phyloP scores from a whole-genome alignment of 2,113 vertebrate genomes.

The Galeopterus variegatus region DNA sequence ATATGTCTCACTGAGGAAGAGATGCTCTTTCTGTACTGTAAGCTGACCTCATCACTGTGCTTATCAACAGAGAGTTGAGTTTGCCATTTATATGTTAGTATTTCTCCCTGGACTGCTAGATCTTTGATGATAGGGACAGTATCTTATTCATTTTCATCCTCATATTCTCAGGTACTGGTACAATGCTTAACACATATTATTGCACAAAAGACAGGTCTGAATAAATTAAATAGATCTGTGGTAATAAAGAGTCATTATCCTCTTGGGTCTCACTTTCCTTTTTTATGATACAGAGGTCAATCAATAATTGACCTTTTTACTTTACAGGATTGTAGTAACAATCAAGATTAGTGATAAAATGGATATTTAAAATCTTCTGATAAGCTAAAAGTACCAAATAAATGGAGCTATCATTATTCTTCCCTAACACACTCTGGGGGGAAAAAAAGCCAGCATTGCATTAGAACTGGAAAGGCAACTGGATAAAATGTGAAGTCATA shows the following conservation, averaged over 20 bases:
- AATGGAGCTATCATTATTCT: background rate
- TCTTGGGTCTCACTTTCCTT: background rate
- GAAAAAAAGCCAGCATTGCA: background rate
- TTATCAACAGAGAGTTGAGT: background rate
- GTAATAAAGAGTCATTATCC: background rate
- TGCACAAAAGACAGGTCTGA: background rate
- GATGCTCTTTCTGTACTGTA: background rate
- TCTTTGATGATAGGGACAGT: background rate
- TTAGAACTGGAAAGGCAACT: conserved; percentile 5
- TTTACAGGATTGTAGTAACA: background rate
- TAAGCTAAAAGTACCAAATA: background rate
- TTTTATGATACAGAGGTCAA: background rate
- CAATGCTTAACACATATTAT: background rate
- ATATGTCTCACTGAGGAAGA: background rate
- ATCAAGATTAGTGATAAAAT: background rate
- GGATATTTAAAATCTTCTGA: background rate
- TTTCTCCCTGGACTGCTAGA: background rate
- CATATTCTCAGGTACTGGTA: background rate
- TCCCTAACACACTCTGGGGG: background rate
- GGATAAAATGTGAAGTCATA: conserved; percentile 42
- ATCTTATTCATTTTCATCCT: background rate
- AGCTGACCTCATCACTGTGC: background rate
- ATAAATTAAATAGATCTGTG: background rate
- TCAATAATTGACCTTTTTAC: background rate
- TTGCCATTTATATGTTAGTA: background rate